A percentile compares a stretch with the other conserved stretches of the same genome.
Evolutionary conservation across 92 coral and sea anemone genomes (phyloP).

Genomic region (Palythoa heliodiscus): DNA sequence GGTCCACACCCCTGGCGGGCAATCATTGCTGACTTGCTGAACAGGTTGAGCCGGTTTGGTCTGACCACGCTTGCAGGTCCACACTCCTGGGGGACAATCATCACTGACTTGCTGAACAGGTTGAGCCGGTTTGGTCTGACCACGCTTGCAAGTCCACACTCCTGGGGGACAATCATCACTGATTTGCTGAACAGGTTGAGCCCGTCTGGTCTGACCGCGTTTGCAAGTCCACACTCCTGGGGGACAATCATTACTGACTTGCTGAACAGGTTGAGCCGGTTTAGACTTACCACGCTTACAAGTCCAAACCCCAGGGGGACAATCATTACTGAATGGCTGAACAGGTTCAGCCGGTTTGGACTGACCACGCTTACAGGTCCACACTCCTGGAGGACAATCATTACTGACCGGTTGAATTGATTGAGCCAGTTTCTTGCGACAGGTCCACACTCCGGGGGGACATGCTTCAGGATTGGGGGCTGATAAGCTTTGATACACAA

Average conservation of each 20-base stretch:
- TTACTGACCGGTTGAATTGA: not conserved
- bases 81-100: not conserved
- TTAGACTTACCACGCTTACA: not conserved
- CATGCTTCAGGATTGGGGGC: not conserved
- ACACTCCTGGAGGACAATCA: not conserved
- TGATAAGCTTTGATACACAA: not conserved
- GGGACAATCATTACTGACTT: not conserved
- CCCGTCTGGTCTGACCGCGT: not conserved
- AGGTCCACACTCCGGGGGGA: not conserved
- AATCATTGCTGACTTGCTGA: slow-evolving; percentile 12
- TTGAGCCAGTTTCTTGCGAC: too few species aligned
- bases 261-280: not conserved
- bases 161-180: slow-evolving; percentile 3
- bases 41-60: not conserved
- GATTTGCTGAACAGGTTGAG: not conserved
- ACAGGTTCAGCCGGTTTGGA: not conserved
- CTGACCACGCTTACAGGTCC: not conserved
- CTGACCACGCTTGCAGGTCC: slow-evolving; percentile 1
- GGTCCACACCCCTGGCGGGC: slow-evolving; percentile 40
- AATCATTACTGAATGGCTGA: not conserved
- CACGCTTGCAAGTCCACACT: slow-evolving; percentile 2
- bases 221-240: slow-evolving; percentile 10
- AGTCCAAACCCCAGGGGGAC: slow-evolving; percentile 2
- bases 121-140: not conserved
- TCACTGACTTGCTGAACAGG: not conserved